Conservation (phyloP, 2,113 vertebrate genomes). For the Clarias batrachus region DNA sequence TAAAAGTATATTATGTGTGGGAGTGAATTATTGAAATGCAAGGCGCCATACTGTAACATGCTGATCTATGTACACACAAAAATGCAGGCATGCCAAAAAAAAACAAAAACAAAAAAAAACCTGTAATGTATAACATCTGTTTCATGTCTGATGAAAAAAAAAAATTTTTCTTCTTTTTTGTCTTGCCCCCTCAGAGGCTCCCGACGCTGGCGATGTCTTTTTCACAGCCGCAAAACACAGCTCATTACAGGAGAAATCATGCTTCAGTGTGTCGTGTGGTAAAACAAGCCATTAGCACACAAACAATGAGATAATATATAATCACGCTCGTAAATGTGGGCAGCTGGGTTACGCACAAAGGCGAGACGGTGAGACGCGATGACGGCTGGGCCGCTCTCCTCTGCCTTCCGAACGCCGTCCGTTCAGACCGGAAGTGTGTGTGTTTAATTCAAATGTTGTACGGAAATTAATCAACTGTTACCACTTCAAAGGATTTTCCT, state of each 20-base stretch:
- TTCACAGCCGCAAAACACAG: constrained; percentile 29
- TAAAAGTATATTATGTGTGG: constrained; percentile 47
- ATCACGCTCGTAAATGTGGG: constrained; percentile 44
- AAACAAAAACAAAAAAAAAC: constrained; percentile 22
- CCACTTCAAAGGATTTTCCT: not conserved
- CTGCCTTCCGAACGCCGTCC: not conserved
- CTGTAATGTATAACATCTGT: constrained; percentile 11
- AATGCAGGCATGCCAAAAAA: constrained; percentile 11
- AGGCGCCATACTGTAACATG: not conserved
- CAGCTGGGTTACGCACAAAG: constrained; percentile 36
- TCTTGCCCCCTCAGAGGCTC: constrained; percentile 1
- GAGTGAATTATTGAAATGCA: constrained; percentile 43
- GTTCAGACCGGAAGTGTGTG: not conserved
- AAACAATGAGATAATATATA: constrained; percentile 46
- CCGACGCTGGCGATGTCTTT: constrained; percentile 22
- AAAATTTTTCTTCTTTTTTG: not conserved
- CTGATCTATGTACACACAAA: constrained; percentile 18
- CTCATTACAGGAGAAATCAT: constrained; percentile 44
- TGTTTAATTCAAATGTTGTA: not conserved
- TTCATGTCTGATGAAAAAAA: constrained; percentile 12
- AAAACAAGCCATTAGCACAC: constrained; percentile 45
- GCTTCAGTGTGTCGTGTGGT: constrained; percentile 42
- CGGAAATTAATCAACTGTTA: not conserved
- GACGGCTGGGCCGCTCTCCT: not conserved
- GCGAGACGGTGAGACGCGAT: not conserved